Conservation (phyloP, 2,888 invertebrate genomes). For the Operophtera brumata region DNA sequence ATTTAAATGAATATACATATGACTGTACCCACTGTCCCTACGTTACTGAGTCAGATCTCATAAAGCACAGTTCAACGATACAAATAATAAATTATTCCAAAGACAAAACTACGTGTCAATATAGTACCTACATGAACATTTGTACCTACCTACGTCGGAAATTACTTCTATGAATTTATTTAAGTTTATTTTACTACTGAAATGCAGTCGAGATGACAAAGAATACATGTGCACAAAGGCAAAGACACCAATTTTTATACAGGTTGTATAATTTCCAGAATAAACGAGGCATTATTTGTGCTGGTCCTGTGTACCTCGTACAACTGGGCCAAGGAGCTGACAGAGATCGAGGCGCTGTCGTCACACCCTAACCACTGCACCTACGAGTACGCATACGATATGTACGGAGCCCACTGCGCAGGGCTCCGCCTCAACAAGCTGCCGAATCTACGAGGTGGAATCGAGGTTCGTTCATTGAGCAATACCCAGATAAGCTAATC, state of each 20-base stretch:
- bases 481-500: conserved; percentile 33
- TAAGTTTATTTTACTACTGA: not conserved
- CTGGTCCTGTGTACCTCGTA: conserved; percentile 38
- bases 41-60: conserved; percentile 30
- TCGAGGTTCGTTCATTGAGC: conserved; percentile 69
- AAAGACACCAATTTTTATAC: no score
- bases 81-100: conserved; percentile 17
- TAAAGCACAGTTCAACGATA: conserved; percentile 23
- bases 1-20: conserved; percentile 25
- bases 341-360: conserved; percentile 61
- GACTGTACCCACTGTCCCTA: conserved; percentile 23
- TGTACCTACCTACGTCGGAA: not conserved
- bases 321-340: conserved; percentile 51
- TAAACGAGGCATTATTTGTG: conserved; percentile 38
- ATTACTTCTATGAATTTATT: not conserved
- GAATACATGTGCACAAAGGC: no score
- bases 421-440: conserved; percentile 69
- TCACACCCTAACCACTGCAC: conserved; percentile 66
- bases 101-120: conserved; percentile 1
- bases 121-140: no score
- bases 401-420: conserved; percentile 80
- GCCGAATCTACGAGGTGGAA: conserved; percentile 73
- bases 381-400: conserved; percentile 73
- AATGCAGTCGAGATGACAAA: no score
- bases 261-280: conserved; percentile 44